phyloP scores from a whole-genome alignment of 1,140 invertebrate species.

The Polypedilum vanderplanki region DNA sequence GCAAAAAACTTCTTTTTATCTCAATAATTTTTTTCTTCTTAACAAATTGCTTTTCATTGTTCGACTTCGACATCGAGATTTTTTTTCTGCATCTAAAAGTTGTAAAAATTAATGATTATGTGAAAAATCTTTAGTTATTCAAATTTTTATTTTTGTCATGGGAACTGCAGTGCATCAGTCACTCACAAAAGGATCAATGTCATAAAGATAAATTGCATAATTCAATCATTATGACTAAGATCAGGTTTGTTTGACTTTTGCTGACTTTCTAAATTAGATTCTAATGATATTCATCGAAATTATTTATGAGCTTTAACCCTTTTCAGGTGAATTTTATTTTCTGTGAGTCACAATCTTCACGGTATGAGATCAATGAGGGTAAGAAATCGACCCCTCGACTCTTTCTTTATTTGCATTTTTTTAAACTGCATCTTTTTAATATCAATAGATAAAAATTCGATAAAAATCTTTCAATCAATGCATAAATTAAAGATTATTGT shows the following conservation, averaged over 20 bases:
- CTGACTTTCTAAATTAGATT: neutral
- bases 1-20: conserved; percentile 19
- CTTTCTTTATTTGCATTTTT: too few species aligned
- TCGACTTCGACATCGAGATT: neutral
- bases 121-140: conserved; percentile 12
- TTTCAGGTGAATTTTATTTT: neutral
- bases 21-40: neutral
- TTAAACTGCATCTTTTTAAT: too few species aligned
- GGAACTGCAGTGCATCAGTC: neutral
- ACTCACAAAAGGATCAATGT: conserved; percentile 22
- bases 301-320: conserved; percentile 23
- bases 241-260: conserved; percentile 1
- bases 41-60: conserved; percentile 19
- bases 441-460: too few species aligned
- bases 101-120: conserved; percentile 19
- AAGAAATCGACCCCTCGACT: neutral
- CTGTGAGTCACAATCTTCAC: too few species aligned
- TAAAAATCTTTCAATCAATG: too few species aligned
- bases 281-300: conserved; percentile 14
- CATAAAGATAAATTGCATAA: conserved; percentile 20
- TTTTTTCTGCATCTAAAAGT: neutral
- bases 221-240: conserved; percentile 25
- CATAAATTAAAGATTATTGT: too few species aligned
- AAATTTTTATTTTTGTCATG: neutral
- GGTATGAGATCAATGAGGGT: neutral